Conservation (phyloP, 2,797 vertebrate genomes). For the Hemitrygon akajei region DNA sequence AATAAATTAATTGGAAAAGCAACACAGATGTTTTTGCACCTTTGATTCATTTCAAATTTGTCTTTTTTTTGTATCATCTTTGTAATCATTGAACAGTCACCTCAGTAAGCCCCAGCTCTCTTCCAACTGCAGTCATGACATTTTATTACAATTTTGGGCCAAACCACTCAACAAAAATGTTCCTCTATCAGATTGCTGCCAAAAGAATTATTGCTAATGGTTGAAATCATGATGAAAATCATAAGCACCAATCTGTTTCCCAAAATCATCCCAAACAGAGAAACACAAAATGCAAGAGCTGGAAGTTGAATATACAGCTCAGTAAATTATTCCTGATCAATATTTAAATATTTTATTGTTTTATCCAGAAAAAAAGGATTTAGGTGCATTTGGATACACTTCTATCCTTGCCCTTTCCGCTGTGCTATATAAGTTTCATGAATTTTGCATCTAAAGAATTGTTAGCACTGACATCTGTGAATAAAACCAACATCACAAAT, state of each 20-base stretch:
- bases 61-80: no score
- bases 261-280: neutral
- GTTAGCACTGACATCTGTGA: neutral
- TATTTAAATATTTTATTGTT: neutral
- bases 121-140: no score
- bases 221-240: neutral
- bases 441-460: neutral
- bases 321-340: neutral
- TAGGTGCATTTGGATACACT: neutral
- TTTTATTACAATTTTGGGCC: neutral
- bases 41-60: no score
- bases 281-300: neutral
- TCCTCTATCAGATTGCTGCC: neutral
- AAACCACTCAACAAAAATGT: neutral
- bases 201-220: constrained; percentile 22
- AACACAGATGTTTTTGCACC: no score
- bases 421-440: neutral
- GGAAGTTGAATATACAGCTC: neutral
- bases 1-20: no score
- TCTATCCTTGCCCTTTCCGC: neutral
- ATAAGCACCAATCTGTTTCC: neutral
- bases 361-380: neutral
- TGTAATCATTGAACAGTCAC: no score
- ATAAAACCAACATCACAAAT: no score
- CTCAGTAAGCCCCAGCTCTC: no score